phyloP scores from a whole-genome alignment of 1,140 invertebrate genomes.

The Holcopasites calliopsidis region DNA sequence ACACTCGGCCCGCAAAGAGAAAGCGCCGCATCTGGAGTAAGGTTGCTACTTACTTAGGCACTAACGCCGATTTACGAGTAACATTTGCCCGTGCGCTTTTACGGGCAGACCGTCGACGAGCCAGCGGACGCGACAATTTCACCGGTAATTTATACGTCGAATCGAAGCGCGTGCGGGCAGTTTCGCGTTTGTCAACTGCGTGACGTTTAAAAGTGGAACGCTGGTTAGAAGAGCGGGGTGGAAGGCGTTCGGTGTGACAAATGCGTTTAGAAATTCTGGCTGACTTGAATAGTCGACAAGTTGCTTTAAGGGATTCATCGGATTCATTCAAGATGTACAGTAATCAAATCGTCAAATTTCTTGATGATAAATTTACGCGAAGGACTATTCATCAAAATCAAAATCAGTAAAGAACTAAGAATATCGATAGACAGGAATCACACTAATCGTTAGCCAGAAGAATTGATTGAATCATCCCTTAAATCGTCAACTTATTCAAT shows the following conservation, averaged over 20 bases:
- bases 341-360: too few species aligned
- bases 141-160: constrained; percentile 33
- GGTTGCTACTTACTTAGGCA: constrained; percentile 52
- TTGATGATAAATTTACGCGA: too few species aligned
- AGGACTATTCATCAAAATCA: too few species aligned
- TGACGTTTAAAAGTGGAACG: not conserved
- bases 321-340: too few species aligned
- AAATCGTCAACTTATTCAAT: too few species aligned
- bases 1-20: constrained; percentile 40
- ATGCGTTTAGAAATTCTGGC: not conserved
- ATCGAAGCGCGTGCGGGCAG: not conserved
- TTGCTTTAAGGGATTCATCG: too few species aligned
- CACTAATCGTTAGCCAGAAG: too few species aligned
- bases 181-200: not conserved
- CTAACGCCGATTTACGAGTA: constrained; percentile 60
- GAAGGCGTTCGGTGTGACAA: not conserved
- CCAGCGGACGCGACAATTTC: constrained; percentile 34
- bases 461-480: too few species aligned
- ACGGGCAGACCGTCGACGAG: constrained; percentile 33
- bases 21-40: constrained; percentile 38
- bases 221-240: not conserved
- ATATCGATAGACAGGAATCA: too few species aligned
- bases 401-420: too few species aligned
- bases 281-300: too few species aligned
- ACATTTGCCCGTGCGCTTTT: constrained; percentile 45